Base-by-base conservation (phyloP, 2,113 vertebrate genomes). In the Diphyllodes magnificus region DNA sequence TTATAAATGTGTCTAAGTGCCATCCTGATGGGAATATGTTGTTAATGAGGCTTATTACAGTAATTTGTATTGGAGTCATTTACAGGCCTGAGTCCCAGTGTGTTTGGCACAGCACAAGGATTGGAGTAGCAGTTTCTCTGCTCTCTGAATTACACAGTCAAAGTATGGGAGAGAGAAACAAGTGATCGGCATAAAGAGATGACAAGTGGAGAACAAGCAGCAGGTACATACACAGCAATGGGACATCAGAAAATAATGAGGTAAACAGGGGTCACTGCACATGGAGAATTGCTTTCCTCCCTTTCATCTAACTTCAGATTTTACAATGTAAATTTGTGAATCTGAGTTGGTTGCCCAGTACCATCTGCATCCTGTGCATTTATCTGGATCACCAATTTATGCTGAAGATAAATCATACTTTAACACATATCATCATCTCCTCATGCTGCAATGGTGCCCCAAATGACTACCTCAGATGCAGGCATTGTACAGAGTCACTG, bases 41-140 rank as follows among this genome's bases (percentile, higher is more conserved):
- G 76, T 51, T 92, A 96, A 95, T 8, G 2, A 89, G 66, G 71
- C 51, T 91, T 87, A 80, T 90, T 92, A 87, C 78, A 73, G 51
- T 56, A 59, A 90, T 87, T 94, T 95, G 57, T 33, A 24, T 17
- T 35, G 57, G 53, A 89, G 63, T 85, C 2, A 1, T 69, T 92
- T 88, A 85, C 63, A 83, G 75, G 79, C 63, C 59, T 51, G 50
- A 63, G 35, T 85, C 79, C 47, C 75, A 81, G 39, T 19, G 50
- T 54, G 39, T 37, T 73, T 86, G 75, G 59, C 78, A 72, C 18
- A 61, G 45, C 18, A 57, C 47, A 81, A 73, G 64, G 88, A 78
- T 5, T 56, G 50, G 71, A 83, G 49, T 35, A 53, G 35, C 56
- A 28, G 17, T 70, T 79, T 82, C 66, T 82, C 54, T 91, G 53